Evolutionary conservation across 2,888 invertebrate species (phyloP).

Genomic region (Apodemia mormo): DNA sequence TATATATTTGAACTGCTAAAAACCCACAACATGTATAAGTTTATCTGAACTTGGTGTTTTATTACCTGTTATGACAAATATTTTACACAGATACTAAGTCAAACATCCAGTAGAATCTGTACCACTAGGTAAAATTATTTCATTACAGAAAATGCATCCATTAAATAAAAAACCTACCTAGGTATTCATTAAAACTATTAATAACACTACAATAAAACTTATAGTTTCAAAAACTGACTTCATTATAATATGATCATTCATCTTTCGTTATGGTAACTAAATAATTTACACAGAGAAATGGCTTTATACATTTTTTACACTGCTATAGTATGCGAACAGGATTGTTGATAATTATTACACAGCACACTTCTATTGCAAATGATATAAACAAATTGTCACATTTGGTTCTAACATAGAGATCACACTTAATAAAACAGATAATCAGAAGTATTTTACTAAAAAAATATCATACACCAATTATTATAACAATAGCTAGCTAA

Average conservation of each 20-base stretch:
- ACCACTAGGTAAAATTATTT: slow-evolving; percentile 1
- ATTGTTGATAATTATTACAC: slow-evolving; percentile 12
- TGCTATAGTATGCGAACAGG: background rate
- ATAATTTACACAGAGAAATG: slow-evolving; percentile 48
- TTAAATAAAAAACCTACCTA: background rate
- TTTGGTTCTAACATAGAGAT: slow-evolving; percentile 38
- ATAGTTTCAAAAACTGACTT: slow-evolving; percentile 18
- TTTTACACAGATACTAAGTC: background rate
- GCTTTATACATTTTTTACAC: slow-evolving; percentile 19
- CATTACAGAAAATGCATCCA: background rate
- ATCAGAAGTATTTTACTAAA: slow-evolving; percentile 76
- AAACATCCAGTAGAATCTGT: slow-evolving; percentile 5
- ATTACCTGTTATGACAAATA: too few species aligned
- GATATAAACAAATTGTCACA: slow-evolving; percentile 22
- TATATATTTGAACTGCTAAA: background rate
- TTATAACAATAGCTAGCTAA: slow-evolving; percentile 78
- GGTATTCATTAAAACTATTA: slow-evolving; percentile 6
- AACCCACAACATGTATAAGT: too few species aligned
- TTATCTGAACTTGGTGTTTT: too few species aligned
- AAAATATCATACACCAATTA: slow-evolving; percentile 74
- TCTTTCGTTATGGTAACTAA: slow-evolving; percentile 55
- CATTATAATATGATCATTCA: slow-evolving; percentile 29
- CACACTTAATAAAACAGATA: slow-evolving; percentile 58
- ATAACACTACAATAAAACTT: slow-evolving; percentile 17
- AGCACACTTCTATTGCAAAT: slow-evolving; percentile 16